These are phyloP conservation scores for honey bee (Apis mellifera) DNA, from an alignment of 1,140 invertebrate species.

Conservation along the genomic window DNA sequence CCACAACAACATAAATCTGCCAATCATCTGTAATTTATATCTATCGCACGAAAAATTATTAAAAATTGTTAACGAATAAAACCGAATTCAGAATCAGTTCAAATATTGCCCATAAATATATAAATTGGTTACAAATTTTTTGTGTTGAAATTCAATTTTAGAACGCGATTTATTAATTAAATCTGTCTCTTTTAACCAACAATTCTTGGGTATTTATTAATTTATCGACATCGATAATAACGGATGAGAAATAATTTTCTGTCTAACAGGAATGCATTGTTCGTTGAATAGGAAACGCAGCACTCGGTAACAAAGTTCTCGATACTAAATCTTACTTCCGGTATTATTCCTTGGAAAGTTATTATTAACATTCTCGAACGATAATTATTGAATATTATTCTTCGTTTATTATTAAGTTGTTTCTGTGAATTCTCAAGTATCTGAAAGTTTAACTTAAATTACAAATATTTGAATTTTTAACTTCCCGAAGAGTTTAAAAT, in stretches of 20 bases:
- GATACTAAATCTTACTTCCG: background rate
- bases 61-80: background rate
- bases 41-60: too few relatives aligned
- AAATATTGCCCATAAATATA: background rate
- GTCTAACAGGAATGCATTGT: background rate
- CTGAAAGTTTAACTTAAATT: too few relatives aligned
- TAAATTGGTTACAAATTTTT: too few relatives aligned
- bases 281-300: background rate
- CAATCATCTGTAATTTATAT: constrained; percentile 21
- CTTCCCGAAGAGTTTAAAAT: too few relatives aligned
- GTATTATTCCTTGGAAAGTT: background rate
- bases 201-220: constrained; percentile 4
- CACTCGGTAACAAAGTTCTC: constrained; percentile 3
- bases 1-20: constrained; percentile 26
- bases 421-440: background rate
- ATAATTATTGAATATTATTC: background rate
- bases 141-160: background rate
- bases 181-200: background rate
- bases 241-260: background rate
- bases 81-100: too few relatives aligned
- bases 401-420: background rate
- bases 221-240: background rate
- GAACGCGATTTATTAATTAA: background rate
- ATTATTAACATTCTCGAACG: background rate
- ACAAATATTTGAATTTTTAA: too few relatives aligned